These are phyloP conservation scores for Microhierax caerulescens DNA, from an alignment of 2,797 vertebrate species.

Conservation along the genomic window DNA sequence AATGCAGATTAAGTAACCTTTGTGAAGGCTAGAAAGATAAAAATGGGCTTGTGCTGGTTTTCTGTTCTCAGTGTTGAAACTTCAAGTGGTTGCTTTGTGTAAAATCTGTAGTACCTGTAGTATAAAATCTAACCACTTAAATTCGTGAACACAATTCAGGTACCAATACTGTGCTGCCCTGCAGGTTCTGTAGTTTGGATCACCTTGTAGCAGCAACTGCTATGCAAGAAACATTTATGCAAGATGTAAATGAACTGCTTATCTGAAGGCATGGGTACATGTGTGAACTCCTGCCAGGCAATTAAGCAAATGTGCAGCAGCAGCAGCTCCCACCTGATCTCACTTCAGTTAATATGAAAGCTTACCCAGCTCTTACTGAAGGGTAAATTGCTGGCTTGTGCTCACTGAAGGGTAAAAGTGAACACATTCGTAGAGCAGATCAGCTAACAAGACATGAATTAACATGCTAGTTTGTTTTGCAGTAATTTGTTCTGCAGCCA, in stretches of 20 bases:
- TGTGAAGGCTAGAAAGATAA: background rate
- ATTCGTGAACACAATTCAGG: background rate
- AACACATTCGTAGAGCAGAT: background rate
- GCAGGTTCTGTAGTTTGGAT: background rate
- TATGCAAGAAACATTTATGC: background rate
- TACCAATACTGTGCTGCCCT: background rate
- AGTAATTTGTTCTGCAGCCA: constrained; percentile 23
- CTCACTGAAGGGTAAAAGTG: constrained; percentile 11
- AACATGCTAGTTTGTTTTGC: constrained; percentile 2
- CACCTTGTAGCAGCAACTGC: background rate
- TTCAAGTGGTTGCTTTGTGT: background rate
- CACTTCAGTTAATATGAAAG: background rate
- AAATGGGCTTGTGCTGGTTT: background rate
- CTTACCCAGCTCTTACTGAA: background rate
- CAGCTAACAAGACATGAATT: constrained; percentile 30
- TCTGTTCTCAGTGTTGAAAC: background rate
- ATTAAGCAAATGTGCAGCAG: background rate
- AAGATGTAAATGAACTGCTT: background rate
- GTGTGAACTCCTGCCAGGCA: background rate
- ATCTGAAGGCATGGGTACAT: background rate
- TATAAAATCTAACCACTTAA: background rate
- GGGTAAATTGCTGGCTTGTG: background rate
- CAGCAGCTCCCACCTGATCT: background rate
- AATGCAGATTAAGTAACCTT: background rate
- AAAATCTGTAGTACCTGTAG: background rate